Evolutionary conservation across 1,140 invertebrate species (phyloP).

Genomic region (Drosophila mauritiana): DNA sequence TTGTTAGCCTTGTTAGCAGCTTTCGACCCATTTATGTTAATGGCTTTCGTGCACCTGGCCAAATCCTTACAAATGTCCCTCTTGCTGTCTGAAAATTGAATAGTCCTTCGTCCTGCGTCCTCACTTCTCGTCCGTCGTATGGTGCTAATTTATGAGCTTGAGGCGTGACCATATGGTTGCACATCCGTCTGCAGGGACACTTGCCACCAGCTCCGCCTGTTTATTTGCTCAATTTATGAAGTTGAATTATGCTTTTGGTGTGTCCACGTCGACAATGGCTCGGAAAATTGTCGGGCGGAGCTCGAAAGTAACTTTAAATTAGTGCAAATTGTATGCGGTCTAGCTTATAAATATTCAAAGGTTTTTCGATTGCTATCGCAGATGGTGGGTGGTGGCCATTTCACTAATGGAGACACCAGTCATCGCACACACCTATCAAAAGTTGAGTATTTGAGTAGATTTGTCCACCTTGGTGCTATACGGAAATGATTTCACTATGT

Average conservation of each 20-base stretch:
- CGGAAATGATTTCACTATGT: no score
- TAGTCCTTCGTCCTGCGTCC: slow-evolving; percentile 29
- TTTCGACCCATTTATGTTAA: slow-evolving; percentile 48
- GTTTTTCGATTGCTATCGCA: slow-evolving; percentile 13
- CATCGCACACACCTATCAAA: not conserved
- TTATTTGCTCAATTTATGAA: slow-evolving; percentile 50
- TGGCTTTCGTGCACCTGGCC: slow-evolving; percentile 47
- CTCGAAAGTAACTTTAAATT: slow-evolving; percentile 55
- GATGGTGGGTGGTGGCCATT: slow-evolving; percentile 28
- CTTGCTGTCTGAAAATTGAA: slow-evolving; percentile 36
- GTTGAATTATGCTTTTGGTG: slow-evolving; percentile 40
- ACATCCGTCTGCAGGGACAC: slow-evolving; percentile 27
- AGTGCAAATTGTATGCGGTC: slow-evolving; percentile 55
- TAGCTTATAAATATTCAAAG: slow-evolving; percentile 71
- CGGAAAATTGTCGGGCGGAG: slow-evolving; percentile 39
- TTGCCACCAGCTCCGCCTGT: slow-evolving; percentile 11
- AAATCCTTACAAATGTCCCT: slow-evolving; percentile 52
- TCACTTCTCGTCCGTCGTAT: slow-evolving; percentile 6
- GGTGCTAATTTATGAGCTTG: slow-evolving; percentile 67
- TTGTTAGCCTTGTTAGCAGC: slow-evolving; percentile 40
- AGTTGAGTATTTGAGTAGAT: not conserved
- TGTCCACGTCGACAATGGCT: slow-evolving; percentile 55
- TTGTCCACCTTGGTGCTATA: not conserved
- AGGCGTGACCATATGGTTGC: slow-evolving; percentile 73
- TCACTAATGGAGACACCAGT: slow-evolving; percentile 64